phyloP scores from a whole-genome alignment of 1,140 invertebrate species.

The Zaprionus kolodkinae region DNA sequence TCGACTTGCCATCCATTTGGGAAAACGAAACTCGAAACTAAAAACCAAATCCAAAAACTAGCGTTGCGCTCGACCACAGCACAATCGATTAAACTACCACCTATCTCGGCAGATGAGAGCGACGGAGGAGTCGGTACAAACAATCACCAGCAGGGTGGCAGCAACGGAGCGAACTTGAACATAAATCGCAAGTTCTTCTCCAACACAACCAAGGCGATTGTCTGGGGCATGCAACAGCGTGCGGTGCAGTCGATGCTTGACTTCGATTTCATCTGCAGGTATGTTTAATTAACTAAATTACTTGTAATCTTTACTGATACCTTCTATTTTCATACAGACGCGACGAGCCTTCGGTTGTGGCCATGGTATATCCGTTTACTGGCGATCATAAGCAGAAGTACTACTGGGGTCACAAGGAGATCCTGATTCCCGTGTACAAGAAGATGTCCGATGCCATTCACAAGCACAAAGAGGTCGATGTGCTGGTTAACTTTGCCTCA shows the following conservation, averaged over 20 bases:
- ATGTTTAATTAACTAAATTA: neutral
- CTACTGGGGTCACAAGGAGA: constrained; percentile 99
- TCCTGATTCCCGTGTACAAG: constrained; percentile 97
- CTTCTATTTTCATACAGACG: constrained; percentile 89
- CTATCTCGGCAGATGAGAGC: constrained; percentile 82
- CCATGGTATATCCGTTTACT: constrained; percentile 99
- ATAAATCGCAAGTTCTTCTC: constrained; percentile 88
- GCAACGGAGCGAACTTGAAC: constrained; percentile 62
- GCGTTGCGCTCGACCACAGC: constrained; percentile 77
- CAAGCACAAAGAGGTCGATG: constrained; percentile 97
- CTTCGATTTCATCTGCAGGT: constrained; percentile 98
- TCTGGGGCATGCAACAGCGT: constrained; percentile 99
- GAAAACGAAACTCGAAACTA: constrained; percentile 48
- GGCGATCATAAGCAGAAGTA: constrained; percentile 99
- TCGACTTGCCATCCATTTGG: constrained; percentile 74
- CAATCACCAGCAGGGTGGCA: constrained; percentile 38
- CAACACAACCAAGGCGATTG: constrained; percentile 95
- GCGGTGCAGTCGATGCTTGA: constrained; percentile 99
- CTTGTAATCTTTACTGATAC: constrained; percentile 89
- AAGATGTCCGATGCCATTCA: constrained; percentile 98
- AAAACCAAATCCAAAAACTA: constrained; percentile 52
- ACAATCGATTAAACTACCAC: constrained; percentile 84
- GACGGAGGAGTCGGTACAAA: constrained; percentile 50
- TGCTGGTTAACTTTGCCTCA: constrained; percentile 99
- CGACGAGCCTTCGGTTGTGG: constrained; percentile 94